Percentiles rank a stretch among this genome's conserved stretches.
Conservation (phyloP, 2,888 invertebrate genomes). For the Hartigia nigra region DNA sequence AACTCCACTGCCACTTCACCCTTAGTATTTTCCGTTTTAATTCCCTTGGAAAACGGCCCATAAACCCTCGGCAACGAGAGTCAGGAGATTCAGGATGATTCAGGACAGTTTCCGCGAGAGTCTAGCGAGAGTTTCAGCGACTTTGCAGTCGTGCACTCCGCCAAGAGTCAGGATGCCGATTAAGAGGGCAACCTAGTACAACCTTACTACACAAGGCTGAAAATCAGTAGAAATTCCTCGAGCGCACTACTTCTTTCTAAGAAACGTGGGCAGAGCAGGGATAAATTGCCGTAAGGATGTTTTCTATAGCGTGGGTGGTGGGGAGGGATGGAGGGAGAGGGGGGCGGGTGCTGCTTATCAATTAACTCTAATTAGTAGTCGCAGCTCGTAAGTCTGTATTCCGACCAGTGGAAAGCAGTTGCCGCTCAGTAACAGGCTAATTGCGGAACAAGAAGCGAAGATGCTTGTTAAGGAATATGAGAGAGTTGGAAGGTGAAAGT, state of each 20-base stretch:
- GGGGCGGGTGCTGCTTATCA: conserved; percentile 35
- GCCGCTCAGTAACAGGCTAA: conserved; percentile 8
- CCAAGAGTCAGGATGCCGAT: conserved; percentile 6
- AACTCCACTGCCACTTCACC: background rate
- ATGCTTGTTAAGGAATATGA: conserved; percentile 7
- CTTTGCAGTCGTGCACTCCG: background rate
- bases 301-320: no score
- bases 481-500: conserved; percentile 6
- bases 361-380: conserved; percentile 43
- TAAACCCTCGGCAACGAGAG: conserved; percentile 20
- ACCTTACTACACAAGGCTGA: conserved; percentile 22
- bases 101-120: conserved; percentile 6
- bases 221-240: conserved; percentile 26
- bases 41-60: conserved; percentile 22
- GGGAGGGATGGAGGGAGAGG: background rate
- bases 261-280: conserved; percentile 4
- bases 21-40: conserved; percentile 20
- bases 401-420: conserved; percentile 29
- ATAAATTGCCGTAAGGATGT: conserved; percentile 7
- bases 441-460: conserved; percentile 17
- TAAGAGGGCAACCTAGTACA: conserved; percentile 26
- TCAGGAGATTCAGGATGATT: background rate
- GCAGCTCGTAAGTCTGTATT: conserved; percentile 15
- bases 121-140: conserved; percentile 5
- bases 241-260: conserved; percentile 24